phyloP scores from a whole-genome alignment of 2,888 invertebrate genomes.

The Perithous albicinctus region DNA sequence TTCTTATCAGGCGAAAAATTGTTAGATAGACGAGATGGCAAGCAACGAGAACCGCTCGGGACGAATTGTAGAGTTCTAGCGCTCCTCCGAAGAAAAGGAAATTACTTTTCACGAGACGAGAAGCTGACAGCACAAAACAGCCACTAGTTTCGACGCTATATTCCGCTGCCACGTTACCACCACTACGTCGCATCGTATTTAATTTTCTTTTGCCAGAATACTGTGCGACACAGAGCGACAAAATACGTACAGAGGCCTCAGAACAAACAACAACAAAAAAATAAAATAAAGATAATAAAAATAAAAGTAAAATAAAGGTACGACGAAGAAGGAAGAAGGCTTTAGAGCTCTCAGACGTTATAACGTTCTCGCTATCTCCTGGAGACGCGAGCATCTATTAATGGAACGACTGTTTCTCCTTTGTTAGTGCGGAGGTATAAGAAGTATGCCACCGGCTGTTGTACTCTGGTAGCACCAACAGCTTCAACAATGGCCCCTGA shows the following conservation, averaged over 20 bases:
- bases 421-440: constrained; percentile 50
- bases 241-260: constrained; percentile 16
- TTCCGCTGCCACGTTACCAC: constrained; percentile 43
- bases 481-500: constrained; percentile 56
- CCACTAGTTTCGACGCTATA: constrained; percentile 25
- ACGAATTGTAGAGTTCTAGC: not conserved
- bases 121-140: constrained; percentile 62
- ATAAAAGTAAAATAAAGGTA: not conserved
- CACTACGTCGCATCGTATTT: constrained; percentile 55
- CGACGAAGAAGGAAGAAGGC: constrained; percentile 28
- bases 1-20: constrained; percentile 62
- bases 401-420: constrained; percentile 66
- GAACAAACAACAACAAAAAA: too few relatives aligned
- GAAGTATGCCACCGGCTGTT: constrained; percentile 50
- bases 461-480: constrained; percentile 10
- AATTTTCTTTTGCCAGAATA: constrained; percentile 57
- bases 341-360: constrained; percentile 35
- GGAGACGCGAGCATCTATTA: constrained; percentile 61
- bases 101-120: constrained; percentile 67
- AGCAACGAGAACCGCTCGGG: constrained; percentile 45
- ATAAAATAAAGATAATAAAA: constrained; percentile 7
- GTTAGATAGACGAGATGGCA: constrained; percentile 39
- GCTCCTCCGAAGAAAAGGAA: constrained; percentile 53
- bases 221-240: not conserved
- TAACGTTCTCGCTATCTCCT: constrained; percentile 47